A percentile compares a stretch with the other conserved stretches of the same genome.
Evolutionary conservation across 2,113 vertebrate species (phyloP).

Genomic region (Leiothrix lutea): DNA sequence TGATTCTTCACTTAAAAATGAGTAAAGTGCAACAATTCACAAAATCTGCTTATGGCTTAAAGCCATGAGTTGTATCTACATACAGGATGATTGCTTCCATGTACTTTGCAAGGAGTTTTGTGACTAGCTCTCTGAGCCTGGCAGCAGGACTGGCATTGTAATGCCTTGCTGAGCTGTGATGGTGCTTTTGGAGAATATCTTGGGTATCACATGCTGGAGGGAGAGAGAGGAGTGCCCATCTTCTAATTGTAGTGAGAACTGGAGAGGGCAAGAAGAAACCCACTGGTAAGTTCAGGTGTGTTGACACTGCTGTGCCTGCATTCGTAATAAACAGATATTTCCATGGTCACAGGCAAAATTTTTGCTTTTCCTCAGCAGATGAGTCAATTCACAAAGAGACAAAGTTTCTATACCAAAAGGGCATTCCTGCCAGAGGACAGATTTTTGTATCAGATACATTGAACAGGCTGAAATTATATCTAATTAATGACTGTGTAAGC

Average conservation of each 20-base stretch:
- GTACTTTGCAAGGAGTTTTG: not conserved
- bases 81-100: not conserved
- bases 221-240: not conserved
- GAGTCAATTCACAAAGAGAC: not conserved
- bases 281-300: not conserved
- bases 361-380: not conserved
- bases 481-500: constrained; percentile 30
- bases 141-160: not conserved
- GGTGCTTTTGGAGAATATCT: not conserved
- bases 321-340: not conserved
- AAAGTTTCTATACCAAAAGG: not conserved
- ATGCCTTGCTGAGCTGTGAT: not conserved
- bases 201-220: not conserved
- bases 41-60: not conserved
- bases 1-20: not conserved
- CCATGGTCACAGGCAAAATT: not conserved
- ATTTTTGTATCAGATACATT: not conserved
- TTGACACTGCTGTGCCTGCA: not conserved
- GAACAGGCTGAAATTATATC: constrained; percentile 18
- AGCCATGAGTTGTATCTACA: not conserved
- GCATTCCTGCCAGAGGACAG: not conserved
- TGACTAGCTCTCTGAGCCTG: not conserved
- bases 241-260: not conserved
- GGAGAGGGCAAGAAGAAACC: not conserved
- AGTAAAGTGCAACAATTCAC: not conserved